These are phyloP conservation scores for Thelaira solivaga DNA, from an alignment of 2,888 invertebrate species.

Conservation along the genomic window DNA sequence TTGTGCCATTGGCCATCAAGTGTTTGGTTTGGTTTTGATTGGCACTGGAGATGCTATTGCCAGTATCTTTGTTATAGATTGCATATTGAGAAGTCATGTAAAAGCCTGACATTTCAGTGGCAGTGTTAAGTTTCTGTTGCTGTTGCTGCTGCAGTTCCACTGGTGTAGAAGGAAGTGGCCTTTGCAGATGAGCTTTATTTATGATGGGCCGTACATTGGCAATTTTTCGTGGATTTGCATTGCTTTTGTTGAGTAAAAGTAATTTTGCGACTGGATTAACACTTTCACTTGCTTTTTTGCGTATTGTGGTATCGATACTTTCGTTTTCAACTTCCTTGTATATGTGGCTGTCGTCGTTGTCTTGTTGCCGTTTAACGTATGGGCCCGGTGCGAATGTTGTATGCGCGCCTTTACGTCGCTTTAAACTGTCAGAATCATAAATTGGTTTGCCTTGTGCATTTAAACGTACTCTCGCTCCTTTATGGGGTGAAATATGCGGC, in stretches of 20 bases:
- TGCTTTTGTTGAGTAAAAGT: conserved; percentile 70
- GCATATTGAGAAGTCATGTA: conserved; percentile 47
- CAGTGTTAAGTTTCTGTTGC: conserved; percentile 39
- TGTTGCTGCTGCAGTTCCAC: conserved; percentile 42
- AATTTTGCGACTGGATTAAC: conserved; percentile 66
- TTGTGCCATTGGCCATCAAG: conserved; percentile 70
- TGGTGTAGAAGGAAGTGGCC: conserved; percentile 51
- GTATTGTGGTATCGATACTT: conserved; percentile 60
- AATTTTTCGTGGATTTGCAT: conserved; percentile 71
- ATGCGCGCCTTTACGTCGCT: conserved; percentile 86
- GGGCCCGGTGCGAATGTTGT: conserved; percentile 93
- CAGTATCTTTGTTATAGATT: conserved; percentile 63
- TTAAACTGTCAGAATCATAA: conserved; percentile 90
- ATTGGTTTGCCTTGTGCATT: conserved; percentile 93
- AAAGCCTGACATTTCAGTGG: conserved; percentile 55
- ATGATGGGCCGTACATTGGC: conserved; percentile 75
- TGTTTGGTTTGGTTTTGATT: conserved; percentile 63
- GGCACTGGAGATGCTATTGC: conserved; percentile 57
- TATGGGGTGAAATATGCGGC: conserved; percentile 62
- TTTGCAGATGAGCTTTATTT: conserved; percentile 66
- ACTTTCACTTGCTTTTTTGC: conserved; percentile 67
- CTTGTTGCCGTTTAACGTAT: conserved; percentile 83
- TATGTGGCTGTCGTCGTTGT: conserved; percentile 22
- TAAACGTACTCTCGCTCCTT: conserved; percentile 82
- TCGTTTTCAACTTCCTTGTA: conserved; percentile 60